Percentiles rank a stretch among this genome's conserved stretches.
phyloP scores from a whole-genome alignment of 2,888 invertebrate genomes.

The Erebia palarica region DNA sequence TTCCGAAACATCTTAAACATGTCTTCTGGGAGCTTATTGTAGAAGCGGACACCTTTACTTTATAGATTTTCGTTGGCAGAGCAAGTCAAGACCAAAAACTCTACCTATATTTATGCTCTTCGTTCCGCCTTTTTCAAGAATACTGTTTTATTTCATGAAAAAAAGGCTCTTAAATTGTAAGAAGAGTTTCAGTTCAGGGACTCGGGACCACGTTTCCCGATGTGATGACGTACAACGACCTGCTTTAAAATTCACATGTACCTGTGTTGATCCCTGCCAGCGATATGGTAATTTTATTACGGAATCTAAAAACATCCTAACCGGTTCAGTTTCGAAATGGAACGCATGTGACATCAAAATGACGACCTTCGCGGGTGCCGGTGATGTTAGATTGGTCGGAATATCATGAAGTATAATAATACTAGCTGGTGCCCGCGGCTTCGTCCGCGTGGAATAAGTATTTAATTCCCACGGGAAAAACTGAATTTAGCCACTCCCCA shows the following conservation, averaged over 20 bases:
- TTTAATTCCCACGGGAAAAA: too few species aligned
- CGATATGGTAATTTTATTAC: slow-evolving; percentile 80
- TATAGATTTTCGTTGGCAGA: not conserved
- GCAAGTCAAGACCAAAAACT: not conserved
- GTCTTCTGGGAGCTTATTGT: too few species aligned
- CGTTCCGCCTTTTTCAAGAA: too few species aligned
- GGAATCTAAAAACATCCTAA: slow-evolving; percentile 71
- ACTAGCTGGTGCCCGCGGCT: too few species aligned
- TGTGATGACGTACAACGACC: slow-evolving; percentile 5
- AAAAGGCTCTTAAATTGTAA: too few species aligned
- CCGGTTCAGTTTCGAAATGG: slow-evolving; percentile 76
- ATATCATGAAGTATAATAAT: slow-evolving; percentile 54
- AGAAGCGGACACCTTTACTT: not conserved
- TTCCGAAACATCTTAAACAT: too few species aligned
- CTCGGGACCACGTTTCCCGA: not conserved
- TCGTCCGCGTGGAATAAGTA: too few species aligned
- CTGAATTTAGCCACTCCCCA: too few species aligned
- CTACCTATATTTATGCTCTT: not conserved
- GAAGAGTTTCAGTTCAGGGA: too few species aligned
- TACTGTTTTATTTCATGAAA: too few species aligned
- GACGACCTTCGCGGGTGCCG: slow-evolving; percentile 63
- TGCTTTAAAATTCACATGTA: slow-evolving; percentile 16
- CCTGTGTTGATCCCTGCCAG: slow-evolving; percentile 59
- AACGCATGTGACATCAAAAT: slow-evolving; percentile 74
- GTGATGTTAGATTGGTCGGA: slow-evolving; percentile 52